Conservation (phyloP, 2,888 invertebrate species). For the Mystacides longicornis region DNA sequence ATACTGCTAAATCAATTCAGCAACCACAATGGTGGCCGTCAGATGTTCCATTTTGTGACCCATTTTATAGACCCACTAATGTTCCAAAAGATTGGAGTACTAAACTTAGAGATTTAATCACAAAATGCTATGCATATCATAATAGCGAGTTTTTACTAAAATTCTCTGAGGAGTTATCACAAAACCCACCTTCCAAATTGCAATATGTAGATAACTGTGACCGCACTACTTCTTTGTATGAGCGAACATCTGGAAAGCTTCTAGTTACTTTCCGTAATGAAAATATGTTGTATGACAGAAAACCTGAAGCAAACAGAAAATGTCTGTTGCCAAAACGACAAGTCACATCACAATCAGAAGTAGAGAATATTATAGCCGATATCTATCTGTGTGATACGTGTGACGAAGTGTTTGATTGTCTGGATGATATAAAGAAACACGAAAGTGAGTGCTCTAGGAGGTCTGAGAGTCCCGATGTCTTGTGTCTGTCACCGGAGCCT, state of each 20-base stretch:
- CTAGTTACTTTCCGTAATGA: constrained; percentile 70
- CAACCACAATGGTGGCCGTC: constrained; percentile 68
- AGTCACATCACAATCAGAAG: constrained; percentile 41
- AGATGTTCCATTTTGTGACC: constrained; percentile 57
- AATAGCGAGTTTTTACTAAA: constrained; percentile 62
- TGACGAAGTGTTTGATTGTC: constrained; percentile 61
- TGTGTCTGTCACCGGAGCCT: constrained; percentile 12
- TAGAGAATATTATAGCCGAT: constrained; percentile 52
- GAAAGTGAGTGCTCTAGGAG: constrained; percentile 40
- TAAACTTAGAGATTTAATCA: constrained; percentile 57
- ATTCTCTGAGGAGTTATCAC: constrained; percentile 62
- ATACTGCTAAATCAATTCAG: constrained; percentile 48
- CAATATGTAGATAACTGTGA: constrained; percentile 66
- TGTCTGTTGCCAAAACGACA: constrained; percentile 40
- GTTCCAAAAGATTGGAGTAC: constrained; percentile 50
- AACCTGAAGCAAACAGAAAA: constrained; percentile 32
- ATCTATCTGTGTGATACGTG: constrained; percentile 70
- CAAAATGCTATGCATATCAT: constrained; percentile 63
- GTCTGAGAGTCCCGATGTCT: constrained; percentile 15
- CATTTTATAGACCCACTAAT: constrained; percentile 48
- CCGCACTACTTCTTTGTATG: constrained; percentile 64
- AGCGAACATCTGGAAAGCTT: constrained; percentile 55
- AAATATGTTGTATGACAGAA: constrained; percentile 51
- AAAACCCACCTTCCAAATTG: constrained; percentile 55
- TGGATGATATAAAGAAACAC: constrained; percentile 38